Evolutionary conservation across 2,888 invertebrate genomes (phyloP).

Genomic region (Agonopterix alstromeriana): DNA sequence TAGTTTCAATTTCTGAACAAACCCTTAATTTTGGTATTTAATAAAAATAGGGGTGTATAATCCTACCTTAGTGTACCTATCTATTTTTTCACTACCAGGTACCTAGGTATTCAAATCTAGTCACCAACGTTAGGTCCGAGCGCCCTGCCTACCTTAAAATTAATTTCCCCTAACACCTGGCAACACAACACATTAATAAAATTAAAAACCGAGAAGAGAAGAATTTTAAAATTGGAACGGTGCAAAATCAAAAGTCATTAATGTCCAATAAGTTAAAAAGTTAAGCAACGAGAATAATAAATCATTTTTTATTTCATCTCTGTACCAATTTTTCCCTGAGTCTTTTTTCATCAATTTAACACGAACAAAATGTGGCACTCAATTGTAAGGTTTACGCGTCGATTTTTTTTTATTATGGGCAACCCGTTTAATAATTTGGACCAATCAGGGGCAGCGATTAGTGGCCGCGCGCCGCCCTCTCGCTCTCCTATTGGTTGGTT

Average conservation of each 20-base stretch:
- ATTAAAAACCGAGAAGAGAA: constrained; percentile 25
- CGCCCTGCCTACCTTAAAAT: background rate
- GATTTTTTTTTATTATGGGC: constrained; percentile 59
- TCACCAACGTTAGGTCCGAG: background rate
- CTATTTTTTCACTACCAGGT: too few species aligned
- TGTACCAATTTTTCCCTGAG: constrained; percentile 57
- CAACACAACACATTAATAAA: constrained; percentile 15
- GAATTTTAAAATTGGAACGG: constrained; percentile 46
- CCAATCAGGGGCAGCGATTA: constrained; percentile 49
- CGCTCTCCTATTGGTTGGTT: constrained; percentile 49
- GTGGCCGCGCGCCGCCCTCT: constrained; percentile 58
- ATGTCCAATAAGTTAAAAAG: constrained; percentile 74
- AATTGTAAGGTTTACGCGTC: constrained; percentile 61
- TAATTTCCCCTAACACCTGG: background rate
- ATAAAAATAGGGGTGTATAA: too few species aligned
- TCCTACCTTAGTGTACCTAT: too few species aligned
- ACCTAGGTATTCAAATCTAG: background rate
- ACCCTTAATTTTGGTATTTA: too few species aligned
- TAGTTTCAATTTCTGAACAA: too few species aligned
- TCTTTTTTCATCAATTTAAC: constrained; percentile 75
- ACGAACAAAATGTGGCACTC: constrained; percentile 70
- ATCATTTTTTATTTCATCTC: constrained; percentile 74
- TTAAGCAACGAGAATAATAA: constrained; percentile 65
- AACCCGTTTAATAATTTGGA: constrained; percentile 66
- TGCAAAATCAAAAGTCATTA: constrained; percentile 73